Evolutionary conservation across 2,113 vertebrate genomes (phyloP).

Genomic region (Microtus ochrogaster): DNA sequence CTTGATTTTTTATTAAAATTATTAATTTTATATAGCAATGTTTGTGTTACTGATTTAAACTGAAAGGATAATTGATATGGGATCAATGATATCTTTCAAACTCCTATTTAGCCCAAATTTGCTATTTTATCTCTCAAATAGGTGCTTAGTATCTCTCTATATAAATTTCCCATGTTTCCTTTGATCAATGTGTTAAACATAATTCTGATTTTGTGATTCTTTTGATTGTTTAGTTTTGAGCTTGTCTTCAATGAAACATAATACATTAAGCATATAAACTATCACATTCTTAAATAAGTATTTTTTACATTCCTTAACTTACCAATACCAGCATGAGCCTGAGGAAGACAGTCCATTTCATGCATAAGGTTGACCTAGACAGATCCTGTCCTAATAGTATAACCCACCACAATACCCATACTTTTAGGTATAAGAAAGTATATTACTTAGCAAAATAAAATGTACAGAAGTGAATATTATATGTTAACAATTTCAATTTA

Average conservation of each 20-base stretch:
- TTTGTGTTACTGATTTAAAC: not conserved
- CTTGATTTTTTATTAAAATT: not conserved
- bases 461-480: not conserved
- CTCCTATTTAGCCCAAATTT: not conserved
- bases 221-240: not conserved
- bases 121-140: not conserved
- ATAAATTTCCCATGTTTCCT: not conserved
- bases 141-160: not conserved
- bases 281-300: not conserved
- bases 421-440: not conserved
- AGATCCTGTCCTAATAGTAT: not conserved
- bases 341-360: not conserved
- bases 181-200: conserved; percentile 4
- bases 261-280: not conserved
- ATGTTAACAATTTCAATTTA: not conserved
- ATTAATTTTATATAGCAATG: not conserved
- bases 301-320: not conserved
- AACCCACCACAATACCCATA: not conserved
- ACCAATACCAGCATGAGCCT: not conserved
- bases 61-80: conserved; percentile 20
- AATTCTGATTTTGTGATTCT: conserved; percentile 32
- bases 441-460: not conserved
- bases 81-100: conserved; percentile 12
- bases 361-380: not conserved
- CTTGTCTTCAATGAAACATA: conserved; percentile 41